Evolutionary conservation across 1,140 invertebrate genomes (phyloP).

Genomic region (Drosophila neocordata): DNA sequence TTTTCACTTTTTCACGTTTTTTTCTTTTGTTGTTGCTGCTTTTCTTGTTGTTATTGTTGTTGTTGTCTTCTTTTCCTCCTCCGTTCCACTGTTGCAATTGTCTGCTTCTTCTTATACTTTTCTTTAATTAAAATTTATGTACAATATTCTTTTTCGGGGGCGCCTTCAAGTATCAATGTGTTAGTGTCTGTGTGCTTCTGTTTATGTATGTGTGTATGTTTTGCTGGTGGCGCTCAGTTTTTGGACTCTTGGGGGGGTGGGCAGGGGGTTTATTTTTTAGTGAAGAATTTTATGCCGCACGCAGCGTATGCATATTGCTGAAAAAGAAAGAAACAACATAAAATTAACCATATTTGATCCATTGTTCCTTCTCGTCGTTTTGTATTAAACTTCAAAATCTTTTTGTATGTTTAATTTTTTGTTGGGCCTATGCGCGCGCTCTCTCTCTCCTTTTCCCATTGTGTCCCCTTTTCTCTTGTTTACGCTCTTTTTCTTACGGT

Average conservation of each 20-base stretch:
- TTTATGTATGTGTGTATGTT: conserved; percentile 28
- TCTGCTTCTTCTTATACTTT: conserved; percentile 21
- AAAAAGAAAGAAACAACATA: conserved; percentile 42
- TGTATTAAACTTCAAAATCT: conserved; percentile 32
- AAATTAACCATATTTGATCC: conserved; percentile 32
- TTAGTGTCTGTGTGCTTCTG: conserved; percentile 24
- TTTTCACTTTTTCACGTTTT: conserved; percentile 16
- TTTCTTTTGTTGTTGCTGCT: conserved; percentile 1
- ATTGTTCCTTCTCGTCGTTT: conserved; percentile 18
- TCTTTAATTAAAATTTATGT: conserved; percentile 74
- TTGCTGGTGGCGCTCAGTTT: conserved; percentile 43
- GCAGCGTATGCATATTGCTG: conserved; percentile 62
- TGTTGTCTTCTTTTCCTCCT: conserved; percentile 9
- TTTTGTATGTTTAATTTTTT: conserved; percentile 44
- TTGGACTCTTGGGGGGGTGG: conserved; percentile 46
- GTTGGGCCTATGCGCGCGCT: conserved; percentile 49
- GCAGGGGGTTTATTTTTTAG: conserved; percentile 30
- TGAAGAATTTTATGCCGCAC: conserved; percentile 68
- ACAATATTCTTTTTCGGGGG: conserved; percentile 59
- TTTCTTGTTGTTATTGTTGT: conserved; percentile 16
- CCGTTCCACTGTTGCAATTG: conserved; percentile 25
- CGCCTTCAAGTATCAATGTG: conserved; percentile 41
- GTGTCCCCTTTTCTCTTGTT: conserved; percentile 37
- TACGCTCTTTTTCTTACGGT: conserved; percentile 38
- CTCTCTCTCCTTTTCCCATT: conserved; percentile 47